Conservation (phyloP, 2,113 vertebrate genomes). For the Myanophis thanlyinensis region DNA sequence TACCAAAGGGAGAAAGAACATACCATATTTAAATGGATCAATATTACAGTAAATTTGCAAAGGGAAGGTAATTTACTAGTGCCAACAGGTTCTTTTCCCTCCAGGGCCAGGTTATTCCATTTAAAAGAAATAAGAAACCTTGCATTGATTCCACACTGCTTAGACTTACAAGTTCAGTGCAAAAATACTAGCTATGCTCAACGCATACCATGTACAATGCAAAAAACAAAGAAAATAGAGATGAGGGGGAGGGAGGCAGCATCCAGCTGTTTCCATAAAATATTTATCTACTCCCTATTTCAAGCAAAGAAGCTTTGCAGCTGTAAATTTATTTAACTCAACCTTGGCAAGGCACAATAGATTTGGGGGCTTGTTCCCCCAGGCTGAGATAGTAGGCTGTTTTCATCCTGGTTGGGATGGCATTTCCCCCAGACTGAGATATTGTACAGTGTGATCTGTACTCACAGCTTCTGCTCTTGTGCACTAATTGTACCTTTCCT, state of each 20-base stretch:
- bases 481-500: not conserved
- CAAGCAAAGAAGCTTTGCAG: slow-evolving; percentile 4
- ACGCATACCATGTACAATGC: not conserved
- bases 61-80: not conserved
- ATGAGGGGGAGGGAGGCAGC: not conserved
- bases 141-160: not conserved
- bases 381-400: not conserved
- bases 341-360: not conserved
- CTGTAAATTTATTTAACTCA: not conserved
- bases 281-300: not conserved
- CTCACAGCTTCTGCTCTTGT: not conserved
- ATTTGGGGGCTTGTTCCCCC: not conserved
- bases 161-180: no score
- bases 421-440: not conserved
- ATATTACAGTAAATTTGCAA: not conserved
- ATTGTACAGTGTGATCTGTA: not conserved
- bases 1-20: not conserved
- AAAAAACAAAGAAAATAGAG: not conserved
- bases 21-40: not conserved
- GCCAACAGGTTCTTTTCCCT: not conserved
- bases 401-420: not conserved
- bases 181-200: not conserved
- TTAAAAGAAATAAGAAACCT: not conserved
- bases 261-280: not conserved
- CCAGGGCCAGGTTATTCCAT: not conserved